Evolutionary conservation across 2,113 vertebrate genomes (phyloP).

Genomic region (Brachypteracias leptosomus): DNA sequence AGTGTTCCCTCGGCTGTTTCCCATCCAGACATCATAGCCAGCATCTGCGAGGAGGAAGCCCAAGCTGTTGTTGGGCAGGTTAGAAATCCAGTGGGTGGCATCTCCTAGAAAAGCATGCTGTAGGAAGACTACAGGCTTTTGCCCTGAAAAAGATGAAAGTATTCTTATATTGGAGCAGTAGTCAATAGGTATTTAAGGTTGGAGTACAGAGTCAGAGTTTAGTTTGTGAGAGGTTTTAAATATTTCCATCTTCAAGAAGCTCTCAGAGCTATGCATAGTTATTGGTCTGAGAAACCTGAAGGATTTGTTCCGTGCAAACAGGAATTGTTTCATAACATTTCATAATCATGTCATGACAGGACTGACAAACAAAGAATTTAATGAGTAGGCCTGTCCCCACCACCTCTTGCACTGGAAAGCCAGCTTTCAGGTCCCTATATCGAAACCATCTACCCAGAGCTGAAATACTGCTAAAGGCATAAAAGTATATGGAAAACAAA

Average conservation of each 20-base stretch:
- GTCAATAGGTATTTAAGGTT: not conserved
- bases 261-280: not conserved
- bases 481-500: not conserved
- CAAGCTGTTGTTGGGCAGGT: slow-evolving; percentile 84
- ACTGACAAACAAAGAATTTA: not conserved
- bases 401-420: not conserved
- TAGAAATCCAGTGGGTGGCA: slow-evolving; percentile 93
- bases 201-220: not conserved
- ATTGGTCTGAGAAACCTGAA: not conserved
- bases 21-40: slow-evolving; percentile 93
- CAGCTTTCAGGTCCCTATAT: not conserved
- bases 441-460: not conserved
- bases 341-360: not conserved
- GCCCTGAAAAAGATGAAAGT: slow-evolving; percentile 68
- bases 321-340: not conserved
- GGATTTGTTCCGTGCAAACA: not conserved
- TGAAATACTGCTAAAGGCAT: not conserved
- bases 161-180: not conserved
- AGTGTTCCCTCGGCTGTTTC: slow-evolving; percentile 92
- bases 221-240: not conserved
- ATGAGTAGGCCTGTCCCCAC: not conserved
- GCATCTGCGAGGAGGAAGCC: slow-evolving; percentile 89
- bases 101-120: slow-evolving; percentile 94
- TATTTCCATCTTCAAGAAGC: not conserved
- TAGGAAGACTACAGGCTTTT: slow-evolving; percentile 81